Conservation (phyloP, 2,888 invertebrate genomes). For the Spodoptera picta region DNA sequence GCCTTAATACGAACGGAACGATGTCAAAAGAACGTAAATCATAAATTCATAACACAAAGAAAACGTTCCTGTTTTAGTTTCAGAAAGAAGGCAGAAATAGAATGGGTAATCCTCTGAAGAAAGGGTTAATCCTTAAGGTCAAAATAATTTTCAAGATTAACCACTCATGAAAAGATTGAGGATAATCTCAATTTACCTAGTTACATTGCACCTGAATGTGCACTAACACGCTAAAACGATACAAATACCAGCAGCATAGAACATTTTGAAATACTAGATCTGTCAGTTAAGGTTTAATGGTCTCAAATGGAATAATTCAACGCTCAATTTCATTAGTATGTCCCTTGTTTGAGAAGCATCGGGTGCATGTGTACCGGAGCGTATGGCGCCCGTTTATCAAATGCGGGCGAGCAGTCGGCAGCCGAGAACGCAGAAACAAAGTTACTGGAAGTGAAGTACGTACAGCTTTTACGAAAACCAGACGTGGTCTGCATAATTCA, state of each 20-base stretch:
- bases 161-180: constrained; percentile 20
- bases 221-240: constrained; percentile 5
- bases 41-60: constrained; percentile 13
- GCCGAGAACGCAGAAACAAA: constrained; percentile 38
- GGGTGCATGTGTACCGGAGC: constrained; percentile 50
- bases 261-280: background rate
- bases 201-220: constrained; percentile 18
- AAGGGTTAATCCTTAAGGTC: constrained; percentile 18
- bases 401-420: constrained; percentile 53
- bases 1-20: constrained; percentile 5
- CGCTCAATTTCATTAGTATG: constrained; percentile 10
- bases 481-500: constrained; percentile 48
- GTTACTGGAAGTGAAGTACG: constrained; percentile 46
- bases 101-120: background rate
- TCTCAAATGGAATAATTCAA: background rate
- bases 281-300: too few species aligned
- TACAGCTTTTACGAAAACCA: constrained; percentile 37
- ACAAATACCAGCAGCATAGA: background rate
- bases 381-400: constrained; percentile 60
- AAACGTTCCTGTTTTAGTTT: constrained; percentile 7
- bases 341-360: constrained; percentile 21
- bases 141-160: constrained; percentile 15
- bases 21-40: constrained; percentile 26
- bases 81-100: background rate
- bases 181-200: constrained; percentile 27